phyloP scores from a whole-genome alignment of 2,888 invertebrate genomes.

The Agonopterix alstromeriana region DNA sequence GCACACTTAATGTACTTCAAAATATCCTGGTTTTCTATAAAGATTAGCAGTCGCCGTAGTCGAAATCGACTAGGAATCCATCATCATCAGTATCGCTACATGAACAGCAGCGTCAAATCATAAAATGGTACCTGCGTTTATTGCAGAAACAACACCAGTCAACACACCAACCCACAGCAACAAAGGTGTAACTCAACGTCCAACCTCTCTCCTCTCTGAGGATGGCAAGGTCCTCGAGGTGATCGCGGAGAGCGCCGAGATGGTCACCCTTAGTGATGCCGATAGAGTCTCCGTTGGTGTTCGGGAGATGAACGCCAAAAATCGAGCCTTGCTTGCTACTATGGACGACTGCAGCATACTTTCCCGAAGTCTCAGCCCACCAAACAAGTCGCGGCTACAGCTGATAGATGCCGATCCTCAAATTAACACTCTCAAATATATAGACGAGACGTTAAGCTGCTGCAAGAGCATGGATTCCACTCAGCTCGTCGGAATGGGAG shows the following conservation, averaged over 20 bases:
- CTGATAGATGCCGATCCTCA: constrained; percentile 67
- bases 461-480: constrained; percentile 69
- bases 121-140: background rate
- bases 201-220: constrained; percentile 79
- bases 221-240: constrained; percentile 80
- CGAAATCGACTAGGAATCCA: too few relatives aligned
- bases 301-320: constrained; percentile 65
- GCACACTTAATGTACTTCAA: too few relatives aligned
- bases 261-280: constrained; percentile 79
- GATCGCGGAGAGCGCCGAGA: constrained; percentile 82
- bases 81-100: too few relatives aligned
- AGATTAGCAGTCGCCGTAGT: too few relatives aligned
- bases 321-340: constrained; percentile 69
- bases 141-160: constrained; percentile 66
- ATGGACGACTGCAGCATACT: constrained; percentile 73
- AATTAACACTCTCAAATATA: constrained; percentile 78
- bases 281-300: constrained; percentile 61
- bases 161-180: constrained; percentile 63
- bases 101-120: too few relatives aligned
- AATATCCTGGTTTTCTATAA: too few relatives aligned
- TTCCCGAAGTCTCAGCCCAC: constrained; percentile 65
- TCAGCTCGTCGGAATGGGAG: constrained; percentile 67
- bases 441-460: constrained; percentile 75
- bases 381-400: constrained; percentile 56
- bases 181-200: constrained; percentile 62